phyloP scores from a whole-genome alignment of 2,797 vertebrate genomes.

The Trichosurus vulpecula region DNA sequence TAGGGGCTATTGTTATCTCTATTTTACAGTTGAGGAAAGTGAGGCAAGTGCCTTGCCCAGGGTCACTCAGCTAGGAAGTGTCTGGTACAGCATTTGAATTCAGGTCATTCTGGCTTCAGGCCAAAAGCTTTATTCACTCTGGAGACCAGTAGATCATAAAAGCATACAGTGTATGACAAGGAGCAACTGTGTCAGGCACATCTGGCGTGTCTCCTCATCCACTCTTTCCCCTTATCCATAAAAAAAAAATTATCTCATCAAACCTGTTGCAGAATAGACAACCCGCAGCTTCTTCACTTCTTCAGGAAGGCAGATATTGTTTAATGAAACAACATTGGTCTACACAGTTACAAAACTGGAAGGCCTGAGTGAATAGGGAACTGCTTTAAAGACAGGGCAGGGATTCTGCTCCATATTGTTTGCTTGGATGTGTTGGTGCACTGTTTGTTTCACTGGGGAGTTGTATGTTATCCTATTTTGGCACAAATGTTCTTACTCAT shows the following conservation, averaged over 20 bases:
- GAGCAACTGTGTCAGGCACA: not conserved
- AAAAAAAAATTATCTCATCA: not conserved
- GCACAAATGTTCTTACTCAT: not conserved
- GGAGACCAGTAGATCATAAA: not conserved
- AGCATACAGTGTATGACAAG: not conserved
- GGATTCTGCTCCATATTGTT: not conserved
- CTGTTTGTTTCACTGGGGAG: not conserved
- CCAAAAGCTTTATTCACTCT: not conserved
- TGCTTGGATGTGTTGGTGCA: not conserved
- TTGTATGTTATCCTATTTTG: not conserved
- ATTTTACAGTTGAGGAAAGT: not conserved
- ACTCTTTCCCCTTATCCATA: not conserved
- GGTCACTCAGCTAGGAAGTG: not conserved
- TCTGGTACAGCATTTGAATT: not conserved
- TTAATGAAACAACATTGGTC: not conserved
- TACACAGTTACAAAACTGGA: not conserved
- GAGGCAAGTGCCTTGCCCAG: not conserved
- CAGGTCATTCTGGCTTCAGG: not conserved
- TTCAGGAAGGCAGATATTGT: not conserved
- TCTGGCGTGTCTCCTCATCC: not conserved
- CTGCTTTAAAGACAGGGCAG: not conserved
- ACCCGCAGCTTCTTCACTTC: not conserved
- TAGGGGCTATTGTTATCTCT: not conserved
- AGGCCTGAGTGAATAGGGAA: not conserved
- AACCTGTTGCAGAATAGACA: not conserved